Percentiles rank a stretch among this genome's conserved stretches.
Evolutionary conservation across 2,888 invertebrate genomes (phyloP).

Genomic region (Marronus borbonicus): DNA sequence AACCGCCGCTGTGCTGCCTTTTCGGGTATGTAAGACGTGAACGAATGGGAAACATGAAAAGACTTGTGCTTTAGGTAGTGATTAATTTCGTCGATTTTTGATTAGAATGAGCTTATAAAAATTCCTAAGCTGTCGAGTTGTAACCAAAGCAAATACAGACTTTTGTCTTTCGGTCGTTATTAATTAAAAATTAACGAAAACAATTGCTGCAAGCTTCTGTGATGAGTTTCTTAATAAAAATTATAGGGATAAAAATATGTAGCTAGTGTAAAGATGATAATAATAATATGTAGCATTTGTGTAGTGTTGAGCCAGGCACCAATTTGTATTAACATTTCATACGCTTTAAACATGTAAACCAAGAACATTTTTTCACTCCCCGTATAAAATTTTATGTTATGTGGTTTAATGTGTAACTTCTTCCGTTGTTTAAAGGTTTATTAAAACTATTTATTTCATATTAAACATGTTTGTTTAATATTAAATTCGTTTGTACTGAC

Average conservation of each 20-base stretch:
- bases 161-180: background rate
- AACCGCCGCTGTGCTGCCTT: slow-evolving; percentile 64
- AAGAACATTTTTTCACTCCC: slow-evolving; percentile 34
- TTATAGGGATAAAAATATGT: slow-evolving; percentile 61
- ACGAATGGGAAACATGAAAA: slow-evolving; percentile 58
- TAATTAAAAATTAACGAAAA: slow-evolving; percentile 51
- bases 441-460: slow-evolving; percentile 26
- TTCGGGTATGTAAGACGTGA: slow-evolving; percentile 58
- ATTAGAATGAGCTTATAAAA: slow-evolving; percentile 1
- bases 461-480: slow-evolving; percentile 42
- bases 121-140: background rate
- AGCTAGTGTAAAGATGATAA: slow-evolving; percentile 59
- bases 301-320: slow-evolving; percentile 64
- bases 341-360: slow-evolving; percentile 61
- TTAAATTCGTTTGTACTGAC: slow-evolving; percentile 47
- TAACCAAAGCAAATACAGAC: background rate
- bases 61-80: slow-evolving; percentile 64
- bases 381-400: slow-evolving; percentile 24
- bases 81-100: slow-evolving; percentile 53
- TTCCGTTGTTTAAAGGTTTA: slow-evolving; percentile 22
- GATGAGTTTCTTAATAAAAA: slow-evolving; percentile 66
- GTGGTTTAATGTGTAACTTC: slow-evolving; percentile 41
- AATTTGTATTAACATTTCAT: slow-evolving; percentile 65
- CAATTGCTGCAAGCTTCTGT: slow-evolving; percentile 67
- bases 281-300: slow-evolving; percentile 63